A percentile compares a stretch with the other conserved stretches of the same genome.
phyloP scores from a whole-genome alignment of 2,113 vertebrate genomes.

The Muntiacus muntjak region DNA sequence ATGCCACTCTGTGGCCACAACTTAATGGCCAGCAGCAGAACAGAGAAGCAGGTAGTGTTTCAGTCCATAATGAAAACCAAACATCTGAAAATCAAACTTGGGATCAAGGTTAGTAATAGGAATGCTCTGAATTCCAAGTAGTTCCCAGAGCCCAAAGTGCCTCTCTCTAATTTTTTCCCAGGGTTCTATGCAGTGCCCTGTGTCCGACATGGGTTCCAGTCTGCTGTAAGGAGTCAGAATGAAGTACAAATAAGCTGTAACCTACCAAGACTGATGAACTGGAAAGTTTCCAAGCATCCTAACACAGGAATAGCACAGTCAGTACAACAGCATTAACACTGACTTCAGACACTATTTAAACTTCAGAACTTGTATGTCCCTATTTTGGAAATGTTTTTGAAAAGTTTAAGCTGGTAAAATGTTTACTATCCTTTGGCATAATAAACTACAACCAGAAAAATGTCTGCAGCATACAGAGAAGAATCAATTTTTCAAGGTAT shows the following conservation, averaged over 20 bases:
- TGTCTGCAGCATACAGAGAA: background rate
- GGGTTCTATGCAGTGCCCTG: background rate
- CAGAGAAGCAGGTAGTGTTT: background rate
- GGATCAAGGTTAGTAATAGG: background rate
- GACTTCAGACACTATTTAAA: background rate
- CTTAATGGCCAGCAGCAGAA: background rate
- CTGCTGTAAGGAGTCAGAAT: background rate
- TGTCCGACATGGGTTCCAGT: background rate
- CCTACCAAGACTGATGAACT: background rate
- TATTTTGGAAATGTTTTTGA: background rate
- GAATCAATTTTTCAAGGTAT: background rate
- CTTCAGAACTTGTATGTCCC: background rate
- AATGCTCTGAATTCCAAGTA: background rate
- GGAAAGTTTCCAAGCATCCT: background rate
- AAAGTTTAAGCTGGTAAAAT: background rate
- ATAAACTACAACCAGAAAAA: background rate
- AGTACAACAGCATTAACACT: background rate
- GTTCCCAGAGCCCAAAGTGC: background rate
- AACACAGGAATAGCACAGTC: background rate
- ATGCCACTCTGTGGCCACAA: constrained; percentile 36
- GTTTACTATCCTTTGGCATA: background rate
- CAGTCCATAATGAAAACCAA: background rate
- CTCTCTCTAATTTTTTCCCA: background rate
- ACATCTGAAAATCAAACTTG: background rate
- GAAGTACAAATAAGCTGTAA: background rate